Percentiles rank a stretch among this genome's conserved stretches.
phyloP scores from a whole-genome alignment of 2,797 vertebrate genomes.

The Dryobates pubescens region DNA sequence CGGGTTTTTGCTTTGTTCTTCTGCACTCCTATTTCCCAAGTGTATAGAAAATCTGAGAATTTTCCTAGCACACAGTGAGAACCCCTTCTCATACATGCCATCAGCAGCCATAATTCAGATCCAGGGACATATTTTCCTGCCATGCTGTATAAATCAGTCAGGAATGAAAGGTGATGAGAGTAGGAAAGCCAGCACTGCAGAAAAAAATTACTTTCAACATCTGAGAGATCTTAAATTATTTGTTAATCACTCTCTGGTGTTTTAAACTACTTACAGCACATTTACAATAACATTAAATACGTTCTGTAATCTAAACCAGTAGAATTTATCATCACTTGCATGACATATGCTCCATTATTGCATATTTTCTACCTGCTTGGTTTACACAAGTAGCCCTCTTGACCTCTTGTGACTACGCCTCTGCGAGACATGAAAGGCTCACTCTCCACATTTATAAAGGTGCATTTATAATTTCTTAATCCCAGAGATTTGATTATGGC shows the following conservation, averaged over 20 bases:
- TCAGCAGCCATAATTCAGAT: background rate
- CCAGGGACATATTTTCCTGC: conserved; percentile 22
- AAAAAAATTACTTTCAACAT: conserved; percentile 1
- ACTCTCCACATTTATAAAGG: background rate
- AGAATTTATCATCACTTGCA: conserved; percentile 30
- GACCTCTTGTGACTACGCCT: background rate
- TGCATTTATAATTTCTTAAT: background rate
- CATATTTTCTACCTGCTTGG: background rate
- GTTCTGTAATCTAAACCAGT: background rate
- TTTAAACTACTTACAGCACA: background rate
- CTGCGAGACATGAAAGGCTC: background rate
- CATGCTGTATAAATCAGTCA: conserved; percentile 16
- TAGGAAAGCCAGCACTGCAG: background rate
- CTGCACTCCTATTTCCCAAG: background rate
- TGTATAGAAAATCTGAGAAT: background rate
- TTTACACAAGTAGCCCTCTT: background rate
- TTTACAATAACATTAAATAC: background rate
- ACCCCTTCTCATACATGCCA: background rate
- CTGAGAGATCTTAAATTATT: conserved; percentile 9
- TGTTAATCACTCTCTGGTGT: conserved; percentile 22
- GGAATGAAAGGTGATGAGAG: conserved; percentile 5
- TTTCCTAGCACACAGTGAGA: background rate
- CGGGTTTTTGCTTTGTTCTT: background rate
- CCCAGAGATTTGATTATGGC: background rate
- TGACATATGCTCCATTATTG: background rate